These are phyloP conservation scores for Adoxophyes honmai DNA, from an alignment of 1,140 invertebrate species.

Conservation along the genomic window DNA sequence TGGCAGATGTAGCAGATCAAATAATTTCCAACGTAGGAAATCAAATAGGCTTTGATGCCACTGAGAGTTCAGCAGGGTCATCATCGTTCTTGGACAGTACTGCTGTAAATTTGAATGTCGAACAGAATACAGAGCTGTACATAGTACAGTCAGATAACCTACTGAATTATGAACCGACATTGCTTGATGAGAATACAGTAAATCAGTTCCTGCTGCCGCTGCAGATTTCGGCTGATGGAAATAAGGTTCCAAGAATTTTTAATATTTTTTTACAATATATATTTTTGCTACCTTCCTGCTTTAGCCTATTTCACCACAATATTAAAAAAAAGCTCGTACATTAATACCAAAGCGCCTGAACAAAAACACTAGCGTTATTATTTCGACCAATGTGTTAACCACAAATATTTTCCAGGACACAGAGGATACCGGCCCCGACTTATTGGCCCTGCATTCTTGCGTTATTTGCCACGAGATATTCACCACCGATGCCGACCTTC, in stretches of 20 bases:
- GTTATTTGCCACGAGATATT: constrained; percentile 66
- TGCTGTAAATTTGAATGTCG: constrained; percentile 7
- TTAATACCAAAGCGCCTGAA: neutral
- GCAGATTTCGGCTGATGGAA: constrained; percentile 27
- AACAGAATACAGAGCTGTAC: constrained; percentile 35
- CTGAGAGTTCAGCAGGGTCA: constrained; percentile 49
- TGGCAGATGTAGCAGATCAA: constrained; percentile 36
- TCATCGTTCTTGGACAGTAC: constrained; percentile 23
- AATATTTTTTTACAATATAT: no score
- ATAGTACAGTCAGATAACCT: constrained; percentile 46
- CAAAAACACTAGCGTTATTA: no score
- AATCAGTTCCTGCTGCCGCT: constrained; percentile 62
- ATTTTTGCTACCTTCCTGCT: no score
- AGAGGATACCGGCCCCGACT: constrained; percentile 41
- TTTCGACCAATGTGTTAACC: no score
- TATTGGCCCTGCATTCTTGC: constrained; percentile 60
- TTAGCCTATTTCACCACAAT: neutral
- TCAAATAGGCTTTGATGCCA: constrained; percentile 45
- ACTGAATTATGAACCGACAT: constrained; percentile 51
- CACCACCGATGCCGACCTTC: constrained; percentile 58
- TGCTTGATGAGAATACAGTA: constrained; percentile 61
- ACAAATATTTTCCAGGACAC: constrained; percentile 34
- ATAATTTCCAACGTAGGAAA: constrained; percentile 42
- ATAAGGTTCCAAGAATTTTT: constrained; percentile 34
- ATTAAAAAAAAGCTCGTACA: neutral